Evolutionary conservation across 2,797 vertebrate genomes (phyloP).

Genomic region (Spheniscus humboldti): DNA sequence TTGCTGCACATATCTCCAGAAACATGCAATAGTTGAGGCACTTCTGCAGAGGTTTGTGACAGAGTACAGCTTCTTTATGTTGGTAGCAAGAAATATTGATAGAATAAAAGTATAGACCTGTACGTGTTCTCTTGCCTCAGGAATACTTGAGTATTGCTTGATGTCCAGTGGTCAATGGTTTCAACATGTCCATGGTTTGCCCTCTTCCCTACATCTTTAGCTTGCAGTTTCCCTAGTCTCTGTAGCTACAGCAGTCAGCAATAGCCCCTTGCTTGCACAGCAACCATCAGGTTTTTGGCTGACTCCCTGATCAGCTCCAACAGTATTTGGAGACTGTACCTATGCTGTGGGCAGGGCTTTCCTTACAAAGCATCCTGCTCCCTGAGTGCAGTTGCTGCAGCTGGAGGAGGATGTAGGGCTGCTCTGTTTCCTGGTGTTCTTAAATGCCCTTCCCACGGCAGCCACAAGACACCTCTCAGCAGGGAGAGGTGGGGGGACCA

Average conservation of each 20-base stretch:
- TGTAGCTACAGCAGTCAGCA: not conserved
- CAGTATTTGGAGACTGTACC: not conserved
- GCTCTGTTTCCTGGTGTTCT: not conserved
- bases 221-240: not conserved
- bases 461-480: not conserved
- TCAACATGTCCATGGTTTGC: accelerated
- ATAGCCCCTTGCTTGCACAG: not conserved
- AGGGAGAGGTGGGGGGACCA: not conserved
- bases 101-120: not conserved
- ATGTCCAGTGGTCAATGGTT: not conserved
- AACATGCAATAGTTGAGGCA: not conserved
- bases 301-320: not conserved
- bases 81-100: not conserved
- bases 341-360: not conserved
- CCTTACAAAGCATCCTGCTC: not conserved
- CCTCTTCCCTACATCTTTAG: not conserved
- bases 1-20: not conserved
- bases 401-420: not conserved
- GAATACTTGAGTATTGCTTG: not conserved
- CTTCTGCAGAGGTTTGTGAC: not conserved
- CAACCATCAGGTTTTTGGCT: not conserved
- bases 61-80: not conserved
- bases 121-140: not conserved
- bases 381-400: not conserved
- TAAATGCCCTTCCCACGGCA: not conserved